Base-by-base conservation (phyloP, 2,888 invertebrate species). In the Lithosia quadra region DNA sequence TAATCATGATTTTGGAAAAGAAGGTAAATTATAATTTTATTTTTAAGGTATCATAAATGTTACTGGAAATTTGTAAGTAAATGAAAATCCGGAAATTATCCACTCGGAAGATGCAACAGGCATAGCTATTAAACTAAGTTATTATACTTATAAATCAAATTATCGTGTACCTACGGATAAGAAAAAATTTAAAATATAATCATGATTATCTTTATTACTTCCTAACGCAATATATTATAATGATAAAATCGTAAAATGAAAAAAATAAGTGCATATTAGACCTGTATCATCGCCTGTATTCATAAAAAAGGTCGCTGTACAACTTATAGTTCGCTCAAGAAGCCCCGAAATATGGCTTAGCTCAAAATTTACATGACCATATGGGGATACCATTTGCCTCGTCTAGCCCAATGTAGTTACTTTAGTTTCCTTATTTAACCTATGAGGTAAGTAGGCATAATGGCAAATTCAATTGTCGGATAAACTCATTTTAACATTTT, bases 141-240 rank as follows among this genome's bases (percentile, higher is more conserved):
- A 18, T 43, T 8, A 18, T 7, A 43, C 1, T 18, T 39, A 39
- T 39, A 39, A 43, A 43, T 43, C 43, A 43, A 18, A 18, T 43
- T 43, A 43, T 43, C 43, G 43, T 7, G 18, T 18, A 43, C 18
- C 18, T 43, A 43, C n/a, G n/a, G n/a, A n/a, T n/a, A n/a, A n/a
- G n/a, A n/a, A 8, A 49, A n/a, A 36, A 49, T n/a, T 0, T 49
- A 2, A n/a, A 49, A 49, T n/a, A 49, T 49, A 49, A n/a, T 49
- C n/a, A 49, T 49, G 49, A 49, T 49, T 11, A 49, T 49, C n/a
- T 49, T 49, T 49, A 49, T n/a, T 49, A 49, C 49, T 49, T 49
- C 49, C 49, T 49, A n/a, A n/a, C 18, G 49, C 49, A 49, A 49
- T 49, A 49, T 49, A 49, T 49, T 49, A 49, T n/a, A 49, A 5